A percentile compares a stretch with the other conserved stretches of the same genome.
Evolutionary conservation across 2,113 vertebrate genomes (phyloP).

Genomic region (Tyto alba): DNA sequence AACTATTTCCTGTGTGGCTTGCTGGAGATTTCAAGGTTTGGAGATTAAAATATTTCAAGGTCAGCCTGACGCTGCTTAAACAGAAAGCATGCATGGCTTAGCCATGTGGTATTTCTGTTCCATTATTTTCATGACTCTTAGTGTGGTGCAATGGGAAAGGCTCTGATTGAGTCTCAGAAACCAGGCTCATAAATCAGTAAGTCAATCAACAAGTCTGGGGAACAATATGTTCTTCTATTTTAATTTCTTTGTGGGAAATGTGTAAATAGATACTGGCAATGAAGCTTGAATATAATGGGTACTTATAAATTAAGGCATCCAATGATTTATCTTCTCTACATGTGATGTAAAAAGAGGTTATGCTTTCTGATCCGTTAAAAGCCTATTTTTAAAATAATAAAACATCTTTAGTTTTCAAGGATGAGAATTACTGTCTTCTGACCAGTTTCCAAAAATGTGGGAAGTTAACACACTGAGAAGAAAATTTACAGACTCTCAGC

Average conservation of each 20-base stretch:
- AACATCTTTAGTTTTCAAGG: background rate
- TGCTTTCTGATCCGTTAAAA: background rate
- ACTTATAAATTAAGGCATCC: slow-evolving; percentile 54
- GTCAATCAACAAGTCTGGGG: slow-evolving; percentile 54
- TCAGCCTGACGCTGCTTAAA: slow-evolving; percentile 4
- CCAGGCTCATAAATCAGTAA: slow-evolving; percentile 62
- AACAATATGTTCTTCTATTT: slow-evolving; percentile 64
- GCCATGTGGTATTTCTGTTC: slow-evolving; percentile 43
- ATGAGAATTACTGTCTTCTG: background rate
- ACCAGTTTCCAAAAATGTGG: background rate
- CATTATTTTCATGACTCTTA: slow-evolving; percentile 48
- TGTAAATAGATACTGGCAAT: slow-evolving; percentile 56
- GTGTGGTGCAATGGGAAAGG: slow-evolving; percentile 42
- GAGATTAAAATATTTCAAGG: slow-evolving; percentile 24
- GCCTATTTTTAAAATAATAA: slow-evolving; percentile 27
- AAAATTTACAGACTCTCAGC: background rate
- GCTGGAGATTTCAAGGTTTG: slow-evolving; percentile 8
- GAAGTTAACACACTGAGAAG: background rate
- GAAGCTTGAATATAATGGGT: slow-evolving; percentile 52
- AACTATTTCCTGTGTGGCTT: slow-evolving; percentile 27
- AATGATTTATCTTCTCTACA: slow-evolving; percentile 43
- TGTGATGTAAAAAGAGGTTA: slow-evolving; percentile 5
- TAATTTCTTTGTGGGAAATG: slow-evolving; percentile 61
- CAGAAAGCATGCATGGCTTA: background rate
- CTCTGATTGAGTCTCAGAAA: slow-evolving; percentile 52